phyloP scores from a whole-genome alignment of 1,140 invertebrate genomes.

The Ctenoplectra terminalis region DNA sequence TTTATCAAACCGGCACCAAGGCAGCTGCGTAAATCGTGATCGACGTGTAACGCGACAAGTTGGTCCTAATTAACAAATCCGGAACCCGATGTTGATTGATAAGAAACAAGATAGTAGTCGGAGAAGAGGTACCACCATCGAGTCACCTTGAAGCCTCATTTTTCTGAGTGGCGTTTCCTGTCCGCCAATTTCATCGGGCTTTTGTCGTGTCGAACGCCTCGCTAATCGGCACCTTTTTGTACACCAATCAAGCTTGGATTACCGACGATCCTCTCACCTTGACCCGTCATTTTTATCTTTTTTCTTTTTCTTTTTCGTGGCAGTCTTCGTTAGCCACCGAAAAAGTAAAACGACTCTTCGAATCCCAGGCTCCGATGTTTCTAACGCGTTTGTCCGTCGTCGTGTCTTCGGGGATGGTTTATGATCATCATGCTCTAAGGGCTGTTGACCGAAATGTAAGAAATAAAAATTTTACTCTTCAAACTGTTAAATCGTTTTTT shows the following conservation, averaged over 20 bases:
- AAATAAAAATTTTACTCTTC: neutral
- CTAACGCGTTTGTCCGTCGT: no score
- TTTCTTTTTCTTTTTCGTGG: neutral
- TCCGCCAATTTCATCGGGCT: conserved; percentile 67
- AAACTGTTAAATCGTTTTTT: neutral
- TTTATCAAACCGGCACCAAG: neutral
- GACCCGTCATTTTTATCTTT: conserved; percentile 67
- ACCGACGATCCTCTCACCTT: conserved; percentile 82
- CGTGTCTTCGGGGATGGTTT: no score
- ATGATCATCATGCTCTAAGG: no score
- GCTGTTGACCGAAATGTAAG: neutral
- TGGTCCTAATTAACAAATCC: conserved; percentile 31
- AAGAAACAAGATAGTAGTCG: conserved; percentile 30
- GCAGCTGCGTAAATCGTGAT: conserved; percentile 9
- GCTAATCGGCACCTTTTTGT: conserved; percentile 82
- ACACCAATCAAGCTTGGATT: conserved; percentile 80
- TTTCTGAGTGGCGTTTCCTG: conserved; percentile 80
- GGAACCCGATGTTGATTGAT: conserved; percentile 28
- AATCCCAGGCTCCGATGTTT: neutral
- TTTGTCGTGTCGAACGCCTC: conserved; percentile 74
- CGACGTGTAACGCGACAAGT: conserved; percentile 1
- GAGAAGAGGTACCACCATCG: neutral
- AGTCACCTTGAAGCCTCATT: conserved; percentile 79
- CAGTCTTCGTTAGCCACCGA: neutral
- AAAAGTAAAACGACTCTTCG: neutral